Conservation (phyloP, 37 sponge, comb jelly and placozoan species). For the Theonella swinhoei region DNA sequence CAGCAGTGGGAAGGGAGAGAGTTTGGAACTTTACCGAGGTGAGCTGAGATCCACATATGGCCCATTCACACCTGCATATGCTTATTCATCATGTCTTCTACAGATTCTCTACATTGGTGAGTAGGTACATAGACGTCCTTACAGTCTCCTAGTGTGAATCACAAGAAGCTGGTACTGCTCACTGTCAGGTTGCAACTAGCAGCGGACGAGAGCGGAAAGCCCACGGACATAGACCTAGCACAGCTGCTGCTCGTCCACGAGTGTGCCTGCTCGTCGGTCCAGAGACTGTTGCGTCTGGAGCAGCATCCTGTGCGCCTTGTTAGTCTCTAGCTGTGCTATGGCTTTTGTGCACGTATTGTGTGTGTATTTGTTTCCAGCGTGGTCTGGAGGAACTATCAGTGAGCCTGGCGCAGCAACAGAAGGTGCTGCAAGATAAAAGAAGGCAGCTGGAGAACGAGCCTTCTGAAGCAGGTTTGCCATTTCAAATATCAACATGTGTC, state of each 20-base stretch:
- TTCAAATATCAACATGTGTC: too few species aligned
- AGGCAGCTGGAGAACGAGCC: too few species aligned
- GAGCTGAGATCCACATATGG: not conserved
- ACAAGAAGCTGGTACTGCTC: not conserved
- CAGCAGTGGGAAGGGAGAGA: not conserved
- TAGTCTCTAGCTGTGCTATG: not conserved
- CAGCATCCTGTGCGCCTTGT: constrained; percentile 5
- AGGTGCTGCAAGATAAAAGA: not conserved
- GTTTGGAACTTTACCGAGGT: not conserved
- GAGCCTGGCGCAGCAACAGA: constrained; percentile 17
- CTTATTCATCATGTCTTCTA: too few species aligned
- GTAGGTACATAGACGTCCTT: not conserved
- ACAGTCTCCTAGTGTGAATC: too few species aligned
- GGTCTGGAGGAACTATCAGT: constrained; percentile 32
- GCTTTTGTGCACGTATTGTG: not conserved
- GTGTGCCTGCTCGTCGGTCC: not conserved
- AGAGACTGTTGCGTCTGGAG: constrained; percentile 18
- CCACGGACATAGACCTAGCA: constrained; percentile 31
- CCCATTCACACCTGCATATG: not conserved
- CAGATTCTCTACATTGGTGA: constrained; percentile 34
- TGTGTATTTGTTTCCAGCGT: not conserved
- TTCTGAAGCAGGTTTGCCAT: too few species aligned
- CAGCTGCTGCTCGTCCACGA: constrained; percentile 4
- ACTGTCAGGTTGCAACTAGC: constrained; percentile 20
- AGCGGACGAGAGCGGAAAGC: constrained; percentile 30